phyloP scores from a whole-genome alignment of 2,888 invertebrate species.

The Stenichneumon culpator region DNA sequence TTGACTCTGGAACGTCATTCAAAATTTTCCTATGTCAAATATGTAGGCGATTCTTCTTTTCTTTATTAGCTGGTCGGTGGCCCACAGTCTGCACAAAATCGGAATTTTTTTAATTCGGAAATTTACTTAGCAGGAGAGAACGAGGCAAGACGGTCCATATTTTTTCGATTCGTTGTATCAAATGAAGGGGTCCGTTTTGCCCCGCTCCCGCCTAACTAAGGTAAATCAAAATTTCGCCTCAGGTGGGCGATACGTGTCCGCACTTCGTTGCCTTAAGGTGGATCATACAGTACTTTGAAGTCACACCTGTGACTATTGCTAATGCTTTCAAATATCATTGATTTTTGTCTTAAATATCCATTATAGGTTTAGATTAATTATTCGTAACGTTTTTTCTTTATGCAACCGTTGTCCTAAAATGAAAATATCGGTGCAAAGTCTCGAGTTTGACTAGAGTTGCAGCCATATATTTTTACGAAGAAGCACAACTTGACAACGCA shows the following conservation, averaged over 20 bases:
- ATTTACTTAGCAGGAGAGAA: neutral
- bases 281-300: neutral
- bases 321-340: conserved; percentile 11
- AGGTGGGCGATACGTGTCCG: neutral
- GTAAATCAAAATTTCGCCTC: neutral
- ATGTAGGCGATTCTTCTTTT: neutral
- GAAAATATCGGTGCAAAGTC: neutral
- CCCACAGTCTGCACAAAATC: neutral
- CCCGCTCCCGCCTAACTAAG: too few species aligned
- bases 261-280: neutral
- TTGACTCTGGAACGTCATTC: neutral
- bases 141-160: neutral
- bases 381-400: neutral
- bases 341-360: neutral
- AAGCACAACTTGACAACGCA: too few species aligned
- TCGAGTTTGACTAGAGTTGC: neutral
- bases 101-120: neutral
- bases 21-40: neutral
- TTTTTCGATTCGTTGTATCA: neutral
- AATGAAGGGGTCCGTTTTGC: neutral
- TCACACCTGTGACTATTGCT: neutral
- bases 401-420: neutral
- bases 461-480: neutral
- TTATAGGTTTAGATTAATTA: conserved; percentile 2
- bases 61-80: neutral